Evolutionary conservation across 2,888 invertebrate species (phyloP).

Genomic region (Biston stratarius): DNA sequence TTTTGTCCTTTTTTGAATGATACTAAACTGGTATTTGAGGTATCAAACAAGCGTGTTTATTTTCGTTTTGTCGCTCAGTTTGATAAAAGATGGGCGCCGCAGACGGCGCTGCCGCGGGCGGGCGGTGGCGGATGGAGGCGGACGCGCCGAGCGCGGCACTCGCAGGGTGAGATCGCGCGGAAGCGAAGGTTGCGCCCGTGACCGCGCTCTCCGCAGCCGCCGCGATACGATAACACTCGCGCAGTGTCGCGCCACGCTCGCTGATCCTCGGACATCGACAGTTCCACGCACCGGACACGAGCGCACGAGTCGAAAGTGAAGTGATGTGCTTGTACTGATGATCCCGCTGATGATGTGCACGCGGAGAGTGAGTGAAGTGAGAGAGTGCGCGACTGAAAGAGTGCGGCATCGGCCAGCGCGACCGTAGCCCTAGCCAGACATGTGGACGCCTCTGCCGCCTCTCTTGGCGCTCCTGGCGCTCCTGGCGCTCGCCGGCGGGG

Average conservation of each 20-base stretch:
- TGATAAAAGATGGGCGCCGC: slow-evolving; percentile 43
- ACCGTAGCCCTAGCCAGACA: slow-evolving; percentile 71
- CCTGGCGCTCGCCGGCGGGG: slow-evolving; percentile 70
- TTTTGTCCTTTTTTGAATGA: too few relatives aligned
- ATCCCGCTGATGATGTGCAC: slow-evolving; percentile 72
- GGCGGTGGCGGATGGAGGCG: slow-evolving; percentile 34
- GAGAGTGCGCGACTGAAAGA: slow-evolving; percentile 69
- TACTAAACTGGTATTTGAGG: too few relatives aligned
- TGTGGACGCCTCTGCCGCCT: slow-evolving; percentile 74
- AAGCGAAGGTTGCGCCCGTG: slow-evolving; percentile 84
- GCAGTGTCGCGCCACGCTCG: slow-evolving; percentile 79
- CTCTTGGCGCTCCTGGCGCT: slow-evolving; percentile 74
- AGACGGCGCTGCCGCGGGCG: slow-evolving; percentile 51
- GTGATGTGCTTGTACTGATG: slow-evolving; percentile 70
- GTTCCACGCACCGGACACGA: slow-evolving; percentile 42
- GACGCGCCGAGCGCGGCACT: slow-evolving; percentile 55
- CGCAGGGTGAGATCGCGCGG: slow-evolving; percentile 75
- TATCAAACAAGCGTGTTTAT: too few relatives aligned
- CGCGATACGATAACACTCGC: slow-evolving; percentile 58
- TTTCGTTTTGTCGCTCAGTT: too few relatives aligned
- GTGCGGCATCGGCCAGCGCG: slow-evolving; percentile 64
- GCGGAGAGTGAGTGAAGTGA: slow-evolving; percentile 73
- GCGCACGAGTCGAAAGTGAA: slow-evolving; percentile 52
- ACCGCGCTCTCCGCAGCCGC: slow-evolving; percentile 73
- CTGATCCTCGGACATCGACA: slow-evolving; percentile 73